phyloP scores from a whole-genome alignment of 2,888 invertebrate species.

The Mayetiola destructor region DNA sequence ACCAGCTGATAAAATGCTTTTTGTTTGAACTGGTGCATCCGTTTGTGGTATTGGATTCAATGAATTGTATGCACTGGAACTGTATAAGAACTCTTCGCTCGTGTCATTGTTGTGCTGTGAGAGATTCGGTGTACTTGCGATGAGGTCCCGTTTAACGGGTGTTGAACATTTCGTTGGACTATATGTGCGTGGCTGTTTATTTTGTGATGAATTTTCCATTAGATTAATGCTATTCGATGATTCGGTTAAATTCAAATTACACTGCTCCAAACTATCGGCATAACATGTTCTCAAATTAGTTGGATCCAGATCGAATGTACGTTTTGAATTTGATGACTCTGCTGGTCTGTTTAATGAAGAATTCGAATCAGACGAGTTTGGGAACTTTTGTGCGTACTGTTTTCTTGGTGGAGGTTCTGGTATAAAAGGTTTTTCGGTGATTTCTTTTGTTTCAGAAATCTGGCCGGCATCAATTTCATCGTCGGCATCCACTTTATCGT shows the following conservation, averaged over 20 bases:
- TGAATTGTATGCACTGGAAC: constrained; percentile 46
- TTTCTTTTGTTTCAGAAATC: background rate
- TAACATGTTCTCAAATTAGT: constrained; percentile 32
- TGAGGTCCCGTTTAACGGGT: constrained; percentile 3
- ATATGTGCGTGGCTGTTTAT: background rate
- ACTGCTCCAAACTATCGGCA: constrained; percentile 32
- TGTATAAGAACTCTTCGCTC: constrained; percentile 39
- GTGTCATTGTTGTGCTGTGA: constrained; percentile 29
- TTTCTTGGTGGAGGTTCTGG: constrained; percentile 13
- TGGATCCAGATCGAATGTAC: constrained; percentile 34
- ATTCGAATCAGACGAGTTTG: background rate
- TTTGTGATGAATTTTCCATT: background rate
- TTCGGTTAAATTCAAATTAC: constrained; percentile 28
- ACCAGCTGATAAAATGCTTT: constrained; percentile 30
- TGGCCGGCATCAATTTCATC: constrained; percentile 20
- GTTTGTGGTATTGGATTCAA: constrained; percentile 35
- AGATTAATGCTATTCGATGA: constrained; percentile 13
- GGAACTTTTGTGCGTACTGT: background rate
- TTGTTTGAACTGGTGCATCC: background rate
- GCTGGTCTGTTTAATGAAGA: background rate
- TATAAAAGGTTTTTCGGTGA: background rate
- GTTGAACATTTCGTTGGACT: background rate
- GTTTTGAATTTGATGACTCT: background rate
- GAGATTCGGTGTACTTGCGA: constrained; percentile 47
- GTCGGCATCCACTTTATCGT: constrained; percentile 37